Evolutionary conservation across 2,797 vertebrate species (phyloP).

Genomic region (Pseudopleuronectes americanus): DNA sequence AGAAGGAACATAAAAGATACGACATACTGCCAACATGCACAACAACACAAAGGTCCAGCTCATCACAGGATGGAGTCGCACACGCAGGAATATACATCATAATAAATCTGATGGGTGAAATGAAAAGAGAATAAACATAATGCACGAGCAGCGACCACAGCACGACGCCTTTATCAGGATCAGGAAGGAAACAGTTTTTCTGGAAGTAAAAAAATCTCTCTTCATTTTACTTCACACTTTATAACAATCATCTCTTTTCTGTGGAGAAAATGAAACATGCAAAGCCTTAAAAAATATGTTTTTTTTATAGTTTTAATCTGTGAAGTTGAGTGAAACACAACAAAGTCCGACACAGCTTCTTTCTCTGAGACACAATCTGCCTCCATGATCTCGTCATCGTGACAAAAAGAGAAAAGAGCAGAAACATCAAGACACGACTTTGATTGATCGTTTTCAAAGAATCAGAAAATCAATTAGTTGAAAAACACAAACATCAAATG

Average conservation of each 20-base stretch:
- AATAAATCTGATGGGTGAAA: constrained; percentile 17
- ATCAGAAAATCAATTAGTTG: constrained; percentile 49
- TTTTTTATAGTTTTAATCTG: background rate
- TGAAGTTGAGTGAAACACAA: background rate
- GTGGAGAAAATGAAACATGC: too few relatives aligned
- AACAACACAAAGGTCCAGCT: constrained; percentile 1
- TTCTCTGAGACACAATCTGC: constrained; percentile 7
- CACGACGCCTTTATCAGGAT: background rate
- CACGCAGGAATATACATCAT: background rate
- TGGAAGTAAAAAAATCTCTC: too few relatives aligned
- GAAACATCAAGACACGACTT: constrained; percentile 43
- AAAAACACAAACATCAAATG: constrained; percentile 35
- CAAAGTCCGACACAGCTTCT: background rate
- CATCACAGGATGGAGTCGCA: background rate
- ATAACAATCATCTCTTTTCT: too few relatives aligned
- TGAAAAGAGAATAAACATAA: constrained; percentile 8
- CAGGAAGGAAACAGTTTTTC: too few relatives aligned
- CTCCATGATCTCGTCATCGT: constrained; percentile 51
- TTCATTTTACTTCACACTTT: too few relatives aligned
- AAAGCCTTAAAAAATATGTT: too few relatives aligned
- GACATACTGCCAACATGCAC: constrained; percentile 3
- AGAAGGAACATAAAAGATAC: constrained; percentile 40
- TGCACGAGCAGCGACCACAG: background rate
- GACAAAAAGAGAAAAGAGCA: constrained; percentile 44
- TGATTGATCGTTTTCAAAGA: constrained; percentile 59